Percentiles rank a stretch among this genome's conserved stretches.
Conservation (phyloP, 2,113 vertebrate species). For the Indicator maculatus region DNA sequence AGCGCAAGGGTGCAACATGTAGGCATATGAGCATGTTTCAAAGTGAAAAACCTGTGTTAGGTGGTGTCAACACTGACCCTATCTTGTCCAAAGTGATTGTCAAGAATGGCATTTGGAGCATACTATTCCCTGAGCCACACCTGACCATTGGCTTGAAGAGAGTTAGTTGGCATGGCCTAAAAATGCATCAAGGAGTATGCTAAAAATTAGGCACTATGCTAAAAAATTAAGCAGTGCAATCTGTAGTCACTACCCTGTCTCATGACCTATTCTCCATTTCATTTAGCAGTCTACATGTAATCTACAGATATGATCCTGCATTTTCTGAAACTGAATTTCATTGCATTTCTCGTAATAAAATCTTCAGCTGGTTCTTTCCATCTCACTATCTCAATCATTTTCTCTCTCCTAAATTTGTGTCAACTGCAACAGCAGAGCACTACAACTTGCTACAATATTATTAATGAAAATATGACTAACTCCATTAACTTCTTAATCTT, state of each 20-base stretch:
- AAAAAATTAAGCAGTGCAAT: neutral
- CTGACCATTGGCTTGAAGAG: neutral
- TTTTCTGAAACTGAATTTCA: neutral
- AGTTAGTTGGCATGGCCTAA: neutral
- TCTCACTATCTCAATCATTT: neutral
- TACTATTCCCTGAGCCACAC: neutral
- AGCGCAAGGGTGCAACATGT: neutral
- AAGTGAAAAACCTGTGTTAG: neutral
- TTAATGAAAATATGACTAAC: neutral
- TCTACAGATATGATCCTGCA: neutral
- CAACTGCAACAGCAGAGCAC: neutral
- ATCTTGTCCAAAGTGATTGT: neutral
- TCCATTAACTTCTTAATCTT: neutral
- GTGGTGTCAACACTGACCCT: neutral
- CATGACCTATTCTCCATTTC: neutral
- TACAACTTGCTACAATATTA: neutral
- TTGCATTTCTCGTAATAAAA: neutral
- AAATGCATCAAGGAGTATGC: neutral
- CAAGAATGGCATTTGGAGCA: neutral
- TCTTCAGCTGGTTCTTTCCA: neutral
- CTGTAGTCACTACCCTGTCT: neutral
- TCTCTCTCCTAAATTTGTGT: neutral
- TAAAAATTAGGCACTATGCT: neutral
- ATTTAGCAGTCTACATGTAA: neutral
- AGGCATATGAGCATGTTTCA: rapidly evolving